A percentile compares a stretch with the other conserved stretches of the same genome.
Conservation (phyloP, 2,797 vertebrate genomes). For the Tangara arthus region DNA sequence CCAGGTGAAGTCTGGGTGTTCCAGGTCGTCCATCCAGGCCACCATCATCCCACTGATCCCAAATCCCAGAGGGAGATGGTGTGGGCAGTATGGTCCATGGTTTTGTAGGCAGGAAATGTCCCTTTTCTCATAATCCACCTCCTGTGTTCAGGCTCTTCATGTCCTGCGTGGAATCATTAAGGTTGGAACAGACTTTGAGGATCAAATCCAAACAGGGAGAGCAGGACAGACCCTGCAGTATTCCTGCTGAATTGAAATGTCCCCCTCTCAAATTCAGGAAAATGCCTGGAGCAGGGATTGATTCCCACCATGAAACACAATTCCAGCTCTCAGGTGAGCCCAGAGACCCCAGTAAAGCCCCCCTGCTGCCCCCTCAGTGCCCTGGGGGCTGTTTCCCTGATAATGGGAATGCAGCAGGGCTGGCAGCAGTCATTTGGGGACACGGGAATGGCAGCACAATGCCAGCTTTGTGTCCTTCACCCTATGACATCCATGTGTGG, state of each 20-base stretch:
- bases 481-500: neutral
- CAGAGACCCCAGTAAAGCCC: neutral
- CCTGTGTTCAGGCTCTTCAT: neutral
- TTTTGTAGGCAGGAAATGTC: rapidly evolving
- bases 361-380: neutral
- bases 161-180: neutral
- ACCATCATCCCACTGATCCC: constrained; percentile 70
- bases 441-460: neutral
- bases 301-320: rapidly evolving
- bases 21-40: constrained; percentile 62
- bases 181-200: neutral
- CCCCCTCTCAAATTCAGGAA: neutral
- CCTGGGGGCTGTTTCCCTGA: neutral
- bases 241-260: rapidly evolving
- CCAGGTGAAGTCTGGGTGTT: constrained; percentile 72
- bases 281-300: neutral
- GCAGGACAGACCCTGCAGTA: neutral
- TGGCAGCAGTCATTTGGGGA: neutral
- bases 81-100: constrained; percentile 68
- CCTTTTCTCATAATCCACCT: neutral
- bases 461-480: neutral
- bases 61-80: constrained; percentile 69
- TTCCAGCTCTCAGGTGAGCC: neutral
- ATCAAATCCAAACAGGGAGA: neutral
- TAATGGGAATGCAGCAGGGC: neutral